Percentiles rank a stretch among this genome's conserved stretches.
Evolutionary conservation across 2,797 vertebrate species (phyloP).

Genomic region (Loriculus beryllinus): DNA sequence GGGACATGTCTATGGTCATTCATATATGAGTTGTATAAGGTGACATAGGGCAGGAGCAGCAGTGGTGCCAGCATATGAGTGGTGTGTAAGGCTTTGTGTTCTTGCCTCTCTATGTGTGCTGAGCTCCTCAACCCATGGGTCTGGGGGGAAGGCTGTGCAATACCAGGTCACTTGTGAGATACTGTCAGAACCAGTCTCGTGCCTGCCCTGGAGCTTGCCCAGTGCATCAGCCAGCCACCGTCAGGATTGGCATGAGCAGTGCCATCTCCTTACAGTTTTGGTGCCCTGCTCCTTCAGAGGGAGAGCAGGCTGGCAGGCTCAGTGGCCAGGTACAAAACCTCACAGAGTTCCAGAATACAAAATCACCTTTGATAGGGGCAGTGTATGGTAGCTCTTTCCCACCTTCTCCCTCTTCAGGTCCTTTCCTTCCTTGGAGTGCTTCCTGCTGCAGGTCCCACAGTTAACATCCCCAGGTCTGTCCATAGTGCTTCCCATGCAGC

Average conservation of each 20-base stretch:
- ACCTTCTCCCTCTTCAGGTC: not conserved
- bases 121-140: not conserved
- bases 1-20: not conserved
- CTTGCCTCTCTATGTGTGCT: not conserved
- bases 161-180: not conserved
- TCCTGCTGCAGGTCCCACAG: not conserved
- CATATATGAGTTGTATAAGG: not conserved
- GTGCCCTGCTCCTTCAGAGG: rapidly evolving
- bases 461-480: not conserved
- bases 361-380: not conserved
- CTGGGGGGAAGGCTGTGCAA: not conserved
- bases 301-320: not conserved
- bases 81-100: not conserved
- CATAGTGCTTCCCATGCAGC: not conserved
- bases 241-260: not conserved
- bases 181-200: not conserved
- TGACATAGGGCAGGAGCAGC: not conserved
- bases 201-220: not conserved
- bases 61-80: not conserved
- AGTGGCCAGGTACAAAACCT: not conserved
- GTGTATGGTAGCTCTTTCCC: not conserved
- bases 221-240: not conserved
- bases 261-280: rapidly evolving
- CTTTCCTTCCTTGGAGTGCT: not conserved
- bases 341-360: not conserved